phyloP scores from a whole-genome alignment of 1,140 invertebrate species.

The Patella vulgata region DNA sequence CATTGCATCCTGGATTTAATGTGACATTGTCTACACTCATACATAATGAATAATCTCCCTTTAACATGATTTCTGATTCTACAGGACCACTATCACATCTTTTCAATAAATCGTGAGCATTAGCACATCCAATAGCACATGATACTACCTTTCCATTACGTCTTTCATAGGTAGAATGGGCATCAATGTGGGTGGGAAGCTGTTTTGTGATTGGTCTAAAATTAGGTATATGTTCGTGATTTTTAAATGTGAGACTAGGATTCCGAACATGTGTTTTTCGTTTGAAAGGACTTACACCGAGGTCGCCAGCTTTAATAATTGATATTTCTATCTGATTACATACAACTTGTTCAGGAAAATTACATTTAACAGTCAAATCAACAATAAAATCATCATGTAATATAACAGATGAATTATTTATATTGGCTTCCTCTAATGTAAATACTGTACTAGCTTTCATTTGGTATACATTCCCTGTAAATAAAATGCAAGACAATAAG shows the following conservation, averaged over 20 bases:
- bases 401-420: constrained; percentile 55
- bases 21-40: constrained; percentile 18
- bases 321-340: constrained; percentile 44
- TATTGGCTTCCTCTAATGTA: constrained; percentile 18
- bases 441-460: constrained; percentile 38
- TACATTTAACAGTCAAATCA: constrained; percentile 71
- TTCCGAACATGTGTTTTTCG: too few relatives aligned
- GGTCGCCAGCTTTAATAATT: constrained; percentile 1
- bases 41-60: constrained; percentile 27
- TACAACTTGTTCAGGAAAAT: constrained; percentile 66
- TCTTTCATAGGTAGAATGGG: constrained; percentile 78
- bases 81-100: constrained; percentile 53
- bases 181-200: constrained; percentile 69
- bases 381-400: constrained; percentile 73
- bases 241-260: constrained; percentile 39
- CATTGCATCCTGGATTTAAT: constrained; percentile 45
- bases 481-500: not conserved
- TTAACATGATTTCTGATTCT: constrained; percentile 3
- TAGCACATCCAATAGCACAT: constrained; percentile 62
- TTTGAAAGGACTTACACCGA: too few relatives aligned
- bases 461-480: constrained; percentile 10
- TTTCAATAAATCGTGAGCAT: constrained; percentile 55
- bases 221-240: constrained; percentile 41
- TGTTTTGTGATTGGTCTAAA: constrained; percentile 35
- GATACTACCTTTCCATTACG: constrained; percentile 75